Evolutionary conservation across 2,113 vertebrate species (phyloP), one percentile per base, ranked within the genome.

Genomic region (Siphamia tubifer): DNA sequence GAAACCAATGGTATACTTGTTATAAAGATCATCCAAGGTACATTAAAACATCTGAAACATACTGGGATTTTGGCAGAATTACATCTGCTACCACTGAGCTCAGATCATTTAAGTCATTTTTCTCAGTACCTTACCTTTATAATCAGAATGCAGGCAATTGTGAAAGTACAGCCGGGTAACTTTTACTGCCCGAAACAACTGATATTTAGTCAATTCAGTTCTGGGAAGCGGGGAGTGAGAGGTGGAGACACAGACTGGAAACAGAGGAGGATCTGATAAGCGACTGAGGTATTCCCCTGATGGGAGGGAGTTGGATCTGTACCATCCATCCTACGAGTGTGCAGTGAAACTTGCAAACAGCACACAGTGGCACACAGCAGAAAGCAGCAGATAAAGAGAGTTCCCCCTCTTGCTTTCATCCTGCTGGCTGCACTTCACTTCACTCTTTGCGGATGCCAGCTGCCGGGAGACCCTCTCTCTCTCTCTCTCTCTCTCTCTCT

Each of bases 241-340:
- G 23, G 42, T 20, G 5, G 35, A 44, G 38, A 62, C 20, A 51
- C 21, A 10, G 57, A 45, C 65, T 28, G 17, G 30, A 49, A 39
- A 58, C 52, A 65, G 70, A 77, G 79, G 77, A 78, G 69, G 71
- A 85, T 84, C 83, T 77, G 74, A 71, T 79, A 63, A 87, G 65
- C 51, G 23, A 24, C 28, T 2, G 70, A 87, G 76, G 73, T 82
- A 72, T 82, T 73, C 79, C 75, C 56, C 31, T 62, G 74, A 47
- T 78, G 68, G 66, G 81, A 77, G 68, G 72, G 67, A 65, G 70
- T 31, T 60, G 20, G 20, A 61, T 44, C 68, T 38, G 30, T 32
- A 40, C 55, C 43, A 76, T 77, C 54, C 21, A n/a, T 15, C 7
- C 64, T 28, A 74, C 31, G 55, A 44, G 69, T 56, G 55, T 42